Conservation (phyloP, 2,888 invertebrate species). For the Eupithecia tripunctaria region DNA sequence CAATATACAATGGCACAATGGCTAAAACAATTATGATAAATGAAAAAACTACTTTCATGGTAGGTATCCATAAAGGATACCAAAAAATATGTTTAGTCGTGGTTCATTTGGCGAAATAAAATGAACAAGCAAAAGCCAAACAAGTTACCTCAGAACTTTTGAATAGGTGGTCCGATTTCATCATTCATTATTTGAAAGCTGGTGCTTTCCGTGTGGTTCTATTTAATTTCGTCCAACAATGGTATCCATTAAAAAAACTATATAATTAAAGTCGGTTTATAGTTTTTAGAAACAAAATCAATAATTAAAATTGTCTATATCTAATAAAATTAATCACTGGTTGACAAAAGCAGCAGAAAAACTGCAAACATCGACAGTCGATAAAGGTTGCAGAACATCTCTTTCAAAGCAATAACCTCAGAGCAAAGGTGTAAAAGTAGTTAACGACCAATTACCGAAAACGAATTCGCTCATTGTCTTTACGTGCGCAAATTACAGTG, state of each 20-base stretch:
- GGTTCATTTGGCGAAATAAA: not conserved
- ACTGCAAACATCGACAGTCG: not conserved
- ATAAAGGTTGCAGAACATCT: constrained; percentile 32
- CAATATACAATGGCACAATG: no score
- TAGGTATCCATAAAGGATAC: no score
- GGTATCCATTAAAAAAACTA: no score
- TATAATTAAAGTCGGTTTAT: no score
- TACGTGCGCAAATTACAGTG: constrained; percentile 29
- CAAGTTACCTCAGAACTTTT: no score
- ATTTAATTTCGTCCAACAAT: no score
- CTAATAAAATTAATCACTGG: not conserved
- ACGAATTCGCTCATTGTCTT: constrained; percentile 41
- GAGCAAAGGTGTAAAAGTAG: constrained; percentile 52
- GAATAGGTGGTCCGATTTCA: no score
- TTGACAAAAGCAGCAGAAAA: not conserved
- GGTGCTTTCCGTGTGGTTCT: no score
- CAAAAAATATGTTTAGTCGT: no score
- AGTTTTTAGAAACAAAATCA: no score
- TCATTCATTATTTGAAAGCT: no score
- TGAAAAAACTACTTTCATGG: not conserved
- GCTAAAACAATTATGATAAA: not conserved
- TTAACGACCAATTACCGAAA: constrained; percentile 55
- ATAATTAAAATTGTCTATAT: no score
- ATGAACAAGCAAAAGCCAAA: not conserved
- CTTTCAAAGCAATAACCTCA: constrained; percentile 45